Conservation (phyloP, 2,113 vertebrate genomes). For the Eidolon helvum region DNA sequence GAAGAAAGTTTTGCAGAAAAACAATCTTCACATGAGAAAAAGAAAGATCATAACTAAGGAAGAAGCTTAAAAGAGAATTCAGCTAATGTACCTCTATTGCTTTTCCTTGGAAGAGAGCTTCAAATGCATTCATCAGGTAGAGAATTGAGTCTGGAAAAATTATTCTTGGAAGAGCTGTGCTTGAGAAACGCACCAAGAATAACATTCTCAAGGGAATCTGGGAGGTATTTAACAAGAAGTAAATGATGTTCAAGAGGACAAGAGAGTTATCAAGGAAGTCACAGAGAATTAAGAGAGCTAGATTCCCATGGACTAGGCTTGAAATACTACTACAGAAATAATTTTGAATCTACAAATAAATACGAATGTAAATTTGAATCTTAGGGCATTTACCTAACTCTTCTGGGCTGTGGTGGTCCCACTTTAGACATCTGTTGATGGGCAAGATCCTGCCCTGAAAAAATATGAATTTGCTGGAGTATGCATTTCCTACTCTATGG, state of each 20-base stretch:
- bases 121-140: not conserved
- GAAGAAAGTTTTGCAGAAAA: not conserved
- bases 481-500: not conserved
- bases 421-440: not conserved
- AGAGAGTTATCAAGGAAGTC: not conserved
- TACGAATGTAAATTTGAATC: not conserved
- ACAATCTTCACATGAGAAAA: not conserved
- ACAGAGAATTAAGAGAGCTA: not conserved
- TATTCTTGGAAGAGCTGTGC: not conserved
- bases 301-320: not conserved
- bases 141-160: not conserved
- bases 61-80: not conserved
- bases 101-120: slow-evolving; percentile 8
- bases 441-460: not conserved
- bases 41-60: not conserved
- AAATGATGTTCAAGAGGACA: slow-evolving; percentile 22
- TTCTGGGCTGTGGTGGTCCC: not conserved
- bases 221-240: not conserved
- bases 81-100: not conserved
- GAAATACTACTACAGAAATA: not conserved
- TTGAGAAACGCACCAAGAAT: slow-evolving; percentile 16
- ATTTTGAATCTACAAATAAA: not conserved
- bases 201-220: not conserved
- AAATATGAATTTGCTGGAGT: not conserved
- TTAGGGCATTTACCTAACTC: not conserved